phyloP scores from a whole-genome alignment of 2,797 vertebrate species.

The Ctenochaetus hawaiiensis region DNA sequence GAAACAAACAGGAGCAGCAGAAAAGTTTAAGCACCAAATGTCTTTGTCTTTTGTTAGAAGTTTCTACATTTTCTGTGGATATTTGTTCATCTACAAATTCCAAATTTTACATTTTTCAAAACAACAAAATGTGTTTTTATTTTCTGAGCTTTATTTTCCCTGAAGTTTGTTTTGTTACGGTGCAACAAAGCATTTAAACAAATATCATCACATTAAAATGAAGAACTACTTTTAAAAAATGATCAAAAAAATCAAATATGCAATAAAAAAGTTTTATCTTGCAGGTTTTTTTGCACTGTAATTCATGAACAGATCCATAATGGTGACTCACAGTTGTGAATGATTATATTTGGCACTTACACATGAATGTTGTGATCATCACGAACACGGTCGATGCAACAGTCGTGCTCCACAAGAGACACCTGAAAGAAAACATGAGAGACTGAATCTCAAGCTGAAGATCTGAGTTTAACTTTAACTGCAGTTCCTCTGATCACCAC shows the following conservation, averaged over 20 bases:
- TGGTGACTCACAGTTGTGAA: no score
- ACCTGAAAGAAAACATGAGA: constrained; percentile 58
- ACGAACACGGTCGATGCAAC: constrained; percentile 45
- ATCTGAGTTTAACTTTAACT: background rate
- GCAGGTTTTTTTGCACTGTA: no score
- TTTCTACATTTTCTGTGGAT: no score
- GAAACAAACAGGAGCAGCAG: constrained; percentile 5
- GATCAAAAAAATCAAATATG: background rate
- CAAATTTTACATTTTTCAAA: background rate
- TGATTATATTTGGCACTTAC: constrained; percentile 67
- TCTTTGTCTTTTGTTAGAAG: no score
- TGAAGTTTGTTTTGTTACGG: background rate
- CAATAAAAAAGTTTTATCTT: background rate
- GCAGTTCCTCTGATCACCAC: background rate
- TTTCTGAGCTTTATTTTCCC: background rate
- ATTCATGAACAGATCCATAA: background rate
- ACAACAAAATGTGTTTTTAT: no score
- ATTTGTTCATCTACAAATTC: background rate
- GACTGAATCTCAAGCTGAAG: background rate
- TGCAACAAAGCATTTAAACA: no score
- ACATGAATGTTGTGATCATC: constrained; percentile 57
- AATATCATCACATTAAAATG: no score
- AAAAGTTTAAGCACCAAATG: background rate
- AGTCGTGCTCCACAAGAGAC: constrained; percentile 64
- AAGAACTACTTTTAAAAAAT: background rate